Percentiles rank a stretch among this genome's conserved stretches.
These are phyloP conservation scores for Xerus inauris DNA, from an alignment of 2,113 vertebrate species.

Conservation along the genomic window DNA sequence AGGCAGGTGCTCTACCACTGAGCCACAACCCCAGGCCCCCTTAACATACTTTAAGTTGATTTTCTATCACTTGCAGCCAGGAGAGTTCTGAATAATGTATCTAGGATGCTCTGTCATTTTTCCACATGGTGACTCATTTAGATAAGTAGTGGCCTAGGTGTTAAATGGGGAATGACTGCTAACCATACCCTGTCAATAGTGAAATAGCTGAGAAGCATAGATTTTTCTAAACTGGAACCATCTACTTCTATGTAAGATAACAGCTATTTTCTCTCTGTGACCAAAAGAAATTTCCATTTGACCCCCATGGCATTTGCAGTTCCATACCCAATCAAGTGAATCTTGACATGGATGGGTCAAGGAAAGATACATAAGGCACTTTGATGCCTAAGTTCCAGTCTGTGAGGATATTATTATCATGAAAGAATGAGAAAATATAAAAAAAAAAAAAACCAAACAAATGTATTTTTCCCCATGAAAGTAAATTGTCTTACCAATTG, in stretches of 20 bases:
- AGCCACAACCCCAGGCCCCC: too few species aligned
- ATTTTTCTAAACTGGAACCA: constrained; percentile 19
- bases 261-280: constrained; percentile 47
- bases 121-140: constrained; percentile 50
- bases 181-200: neutral
- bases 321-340: neutral
- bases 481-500: neutral
- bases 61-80: neutral
- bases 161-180: constrained; percentile 42
- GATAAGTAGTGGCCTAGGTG: constrained; percentile 35
- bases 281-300: neutral
- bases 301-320: neutral
- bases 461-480: neutral
- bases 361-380: neutral
- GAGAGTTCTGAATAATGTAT: constrained; percentile 52
- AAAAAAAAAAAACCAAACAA: too few species aligned
- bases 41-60: neutral
- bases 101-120: neutral
- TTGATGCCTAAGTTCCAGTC: neutral
- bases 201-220: constrained; percentile 32
- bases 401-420: neutral
- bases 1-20: too few species aligned
- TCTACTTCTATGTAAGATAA: constrained; percentile 31
- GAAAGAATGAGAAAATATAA: neutral
- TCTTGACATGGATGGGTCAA: neutral